Evolutionary conservation across 2,888 invertebrate genomes (phyloP).

Genomic region (Mesodorylaimus sp.): DNA sequence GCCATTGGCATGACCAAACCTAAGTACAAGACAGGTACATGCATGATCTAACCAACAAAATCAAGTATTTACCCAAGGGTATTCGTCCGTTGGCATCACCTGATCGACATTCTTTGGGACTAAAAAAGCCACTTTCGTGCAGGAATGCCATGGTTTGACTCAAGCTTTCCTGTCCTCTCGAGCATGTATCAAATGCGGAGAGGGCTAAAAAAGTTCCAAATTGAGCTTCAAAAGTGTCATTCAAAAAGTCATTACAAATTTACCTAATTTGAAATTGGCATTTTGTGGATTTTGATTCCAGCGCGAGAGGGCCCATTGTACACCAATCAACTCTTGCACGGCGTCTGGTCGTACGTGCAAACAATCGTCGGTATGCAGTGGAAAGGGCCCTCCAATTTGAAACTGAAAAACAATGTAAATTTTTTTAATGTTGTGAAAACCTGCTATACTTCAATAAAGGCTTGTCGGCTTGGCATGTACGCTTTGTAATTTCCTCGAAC

Average conservation of each 20-base stretch:
- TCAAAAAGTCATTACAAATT: not conserved
- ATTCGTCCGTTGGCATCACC: slow-evolving; percentile 16
- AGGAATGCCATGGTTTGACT: slow-evolving; percentile 25
- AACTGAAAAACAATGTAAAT: too few species aligned
- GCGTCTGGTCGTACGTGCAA: slow-evolving; percentile 19
- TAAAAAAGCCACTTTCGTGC: slow-evolving; percentile 23
- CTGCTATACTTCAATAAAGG: too few species aligned
- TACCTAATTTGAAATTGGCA: not conserved
- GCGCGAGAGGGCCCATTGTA: slow-evolving; percentile 28
- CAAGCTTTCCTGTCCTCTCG: slow-evolving; percentile 22
- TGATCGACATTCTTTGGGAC: slow-evolving; percentile 22
- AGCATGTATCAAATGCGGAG: slow-evolving; percentile 28
- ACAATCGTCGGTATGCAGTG: too few species aligned
- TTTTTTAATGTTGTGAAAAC: too few species aligned
- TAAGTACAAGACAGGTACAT: too few species aligned
- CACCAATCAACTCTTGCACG: slow-evolving; percentile 28
- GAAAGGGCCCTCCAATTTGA: too few species aligned
- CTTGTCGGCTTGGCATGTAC: too few species aligned
- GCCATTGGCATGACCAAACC: slow-evolving; percentile 23
- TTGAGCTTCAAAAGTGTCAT: not conserved
- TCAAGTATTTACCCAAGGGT: too few species aligned
- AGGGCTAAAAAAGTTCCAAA: slow-evolving; percentile 19
- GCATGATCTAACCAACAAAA: too few species aligned
- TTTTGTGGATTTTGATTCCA: slow-evolving; percentile 18
- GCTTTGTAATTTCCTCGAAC: too few species aligned